Evolutionary conservation across 2,888 invertebrate genomes (phyloP).

Genomic region (Sarcophaga carnaria): DNA sequence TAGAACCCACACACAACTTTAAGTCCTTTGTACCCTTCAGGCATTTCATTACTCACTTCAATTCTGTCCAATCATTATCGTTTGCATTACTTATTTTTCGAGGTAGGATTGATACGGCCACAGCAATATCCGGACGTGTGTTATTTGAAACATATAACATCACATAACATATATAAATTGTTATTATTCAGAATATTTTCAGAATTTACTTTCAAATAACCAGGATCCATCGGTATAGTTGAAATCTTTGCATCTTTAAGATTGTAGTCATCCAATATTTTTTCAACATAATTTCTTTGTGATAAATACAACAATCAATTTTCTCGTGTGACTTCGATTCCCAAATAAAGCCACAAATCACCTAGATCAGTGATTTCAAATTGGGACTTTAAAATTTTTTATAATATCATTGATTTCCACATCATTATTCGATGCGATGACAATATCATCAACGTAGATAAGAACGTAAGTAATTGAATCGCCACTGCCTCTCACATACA

Average conservation of each 20-base stretch:
- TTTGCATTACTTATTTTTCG: constrained; percentile 28
- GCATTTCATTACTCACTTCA: constrained; percentile 30
- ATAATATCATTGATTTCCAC: too few relatives aligned
- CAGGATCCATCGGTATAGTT: constrained; percentile 38
- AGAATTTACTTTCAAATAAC: constrained; percentile 27
- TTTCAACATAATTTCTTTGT: constrained; percentile 17
- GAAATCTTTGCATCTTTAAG: constrained; percentile 37
- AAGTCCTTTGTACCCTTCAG: not conserved
- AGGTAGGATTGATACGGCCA: constrained; percentile 7
- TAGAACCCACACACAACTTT: constrained; percentile 20
- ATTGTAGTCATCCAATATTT: constrained; percentile 18
- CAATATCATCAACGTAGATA: constrained; percentile 38
- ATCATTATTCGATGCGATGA: not conserved
- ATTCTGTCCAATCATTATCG: constrained; percentile 33
- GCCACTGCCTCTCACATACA: not conserved
- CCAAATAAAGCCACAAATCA: constrained; percentile 11
- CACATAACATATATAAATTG: constrained; percentile 12
- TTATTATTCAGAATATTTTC: constrained; percentile 15
- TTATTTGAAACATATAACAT: constrained; percentile 11
- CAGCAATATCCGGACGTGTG: too few relatives aligned
- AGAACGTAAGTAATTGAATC: constrained; percentile 3
- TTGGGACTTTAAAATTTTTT: too few relatives aligned
- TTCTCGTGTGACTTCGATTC: constrained; percentile 26
- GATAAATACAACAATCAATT: constrained; percentile 25
- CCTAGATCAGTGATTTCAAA: too few relatives aligned